phyloP scores from a whole-genome alignment of 2,797 vertebrate species.

The Notoglanidium macrostoma region DNA sequence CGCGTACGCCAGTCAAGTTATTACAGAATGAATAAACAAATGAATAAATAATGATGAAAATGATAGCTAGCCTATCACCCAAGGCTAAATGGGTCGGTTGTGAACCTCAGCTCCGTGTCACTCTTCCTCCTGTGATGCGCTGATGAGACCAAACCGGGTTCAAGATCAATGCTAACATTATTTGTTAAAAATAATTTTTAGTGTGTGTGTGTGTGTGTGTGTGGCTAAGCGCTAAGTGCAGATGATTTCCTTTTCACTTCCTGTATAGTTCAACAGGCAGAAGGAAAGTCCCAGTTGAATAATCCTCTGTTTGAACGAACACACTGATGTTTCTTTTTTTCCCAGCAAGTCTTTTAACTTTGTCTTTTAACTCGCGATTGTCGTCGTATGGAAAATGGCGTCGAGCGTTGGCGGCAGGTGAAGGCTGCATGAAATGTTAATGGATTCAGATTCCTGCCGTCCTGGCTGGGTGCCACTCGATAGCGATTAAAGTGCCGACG shows the following conservation, averaged over 20 bases:
- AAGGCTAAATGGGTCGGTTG: neutral
- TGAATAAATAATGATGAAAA: conserved; percentile 11
- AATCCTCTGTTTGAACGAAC: neutral
- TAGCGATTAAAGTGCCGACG: conserved; percentile 45
- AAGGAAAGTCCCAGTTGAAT: neutral
- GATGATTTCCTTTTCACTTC: conserved; percentile 15
- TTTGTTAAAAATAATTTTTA: neutral
- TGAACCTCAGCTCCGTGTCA: neutral
- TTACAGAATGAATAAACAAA: conserved; percentile 7
- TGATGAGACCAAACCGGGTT: neutral
- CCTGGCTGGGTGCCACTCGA: conserved; percentile 41
- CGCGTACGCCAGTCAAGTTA: neutral
- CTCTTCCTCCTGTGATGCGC: neutral
- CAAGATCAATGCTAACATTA: neutral
- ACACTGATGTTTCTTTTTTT: neutral
- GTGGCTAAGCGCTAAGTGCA: conserved; percentile 1
- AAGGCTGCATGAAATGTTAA: conserved; percentile 59
- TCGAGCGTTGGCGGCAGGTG: conserved; percentile 42
- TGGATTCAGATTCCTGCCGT: conserved; percentile 49
- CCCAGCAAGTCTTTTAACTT: conserved; percentile 4
- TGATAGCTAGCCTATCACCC: neutral
- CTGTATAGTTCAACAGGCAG: conserved; percentile 7
- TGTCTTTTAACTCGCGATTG: conserved; percentile 8
- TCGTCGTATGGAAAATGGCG: conserved; percentile 29
- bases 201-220: neutral